Evolutionary conservation across 2,888 invertebrate genomes (phyloP).

Genomic region (Ochlodes sylvanus): DNA sequence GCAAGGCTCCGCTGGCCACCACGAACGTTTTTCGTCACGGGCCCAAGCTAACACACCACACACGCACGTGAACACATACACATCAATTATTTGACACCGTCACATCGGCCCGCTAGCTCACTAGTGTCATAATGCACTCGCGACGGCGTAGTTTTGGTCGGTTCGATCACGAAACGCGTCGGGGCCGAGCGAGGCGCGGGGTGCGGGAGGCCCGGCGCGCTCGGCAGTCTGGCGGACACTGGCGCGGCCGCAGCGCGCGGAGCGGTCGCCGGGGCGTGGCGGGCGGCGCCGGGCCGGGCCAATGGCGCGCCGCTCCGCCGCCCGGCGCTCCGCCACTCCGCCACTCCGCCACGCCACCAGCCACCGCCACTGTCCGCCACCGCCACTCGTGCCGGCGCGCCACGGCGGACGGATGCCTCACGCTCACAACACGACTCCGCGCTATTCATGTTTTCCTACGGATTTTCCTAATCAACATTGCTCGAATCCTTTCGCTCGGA

Average conservation of each 20-base stretch:
- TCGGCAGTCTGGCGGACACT: constrained; percentile 84
- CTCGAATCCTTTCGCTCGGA: constrained; percentile 65
- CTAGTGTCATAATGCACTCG: constrained; percentile 85
- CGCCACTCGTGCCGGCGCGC: constrained; percentile 53
- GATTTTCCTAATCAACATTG: constrained; percentile 74
- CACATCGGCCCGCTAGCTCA: constrained; percentile 84
- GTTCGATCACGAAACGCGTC: constrained; percentile 73
- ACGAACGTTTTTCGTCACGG: constrained; percentile 82
- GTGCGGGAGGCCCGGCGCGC: constrained; percentile 85
- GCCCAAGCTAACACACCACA: constrained; percentile 81
- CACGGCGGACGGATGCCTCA: constrained; percentile 60
- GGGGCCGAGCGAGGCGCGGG: constrained; percentile 84
- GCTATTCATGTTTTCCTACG: constrained; percentile 60
- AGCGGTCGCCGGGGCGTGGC: constrained; percentile 59
- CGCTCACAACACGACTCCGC: constrained; percentile 23
- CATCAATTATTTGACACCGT: constrained; percentile 78
- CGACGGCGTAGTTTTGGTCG: constrained; percentile 67
- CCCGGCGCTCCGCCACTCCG: constrained; percentile 49
- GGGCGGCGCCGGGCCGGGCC: constrained; percentile 52
- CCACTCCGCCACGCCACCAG: constrained; percentile 43
- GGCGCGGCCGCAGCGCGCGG: constrained; percentile 68
- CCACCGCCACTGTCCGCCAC: constrained; percentile 41
- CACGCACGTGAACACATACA: constrained; percentile 82
- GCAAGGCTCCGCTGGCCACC: constrained; percentile 84
- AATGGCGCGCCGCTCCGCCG: constrained; percentile 70